Conservation (phyloP, 2,113 vertebrate species). For the Dascyllus trimaculatus region DNA sequence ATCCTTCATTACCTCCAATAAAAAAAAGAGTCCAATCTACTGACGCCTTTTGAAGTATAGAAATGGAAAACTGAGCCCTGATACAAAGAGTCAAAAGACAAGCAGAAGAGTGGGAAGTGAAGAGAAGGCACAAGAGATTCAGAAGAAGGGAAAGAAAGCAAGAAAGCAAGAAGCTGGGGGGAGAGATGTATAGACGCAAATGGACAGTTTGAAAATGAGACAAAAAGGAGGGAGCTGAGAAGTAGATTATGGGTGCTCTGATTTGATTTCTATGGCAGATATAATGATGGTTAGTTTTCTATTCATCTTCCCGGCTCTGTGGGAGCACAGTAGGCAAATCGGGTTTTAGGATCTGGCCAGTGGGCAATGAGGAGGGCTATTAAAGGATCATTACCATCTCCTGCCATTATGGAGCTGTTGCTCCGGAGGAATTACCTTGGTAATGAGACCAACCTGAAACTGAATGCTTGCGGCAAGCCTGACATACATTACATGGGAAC, state of each 20-base stretch:
- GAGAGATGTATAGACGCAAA: slow-evolving; percentile 32
- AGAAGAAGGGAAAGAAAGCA: slow-evolving; percentile 5
- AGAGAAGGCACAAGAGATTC: slow-evolving; percentile 17
- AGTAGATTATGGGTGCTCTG: slow-evolving; percentile 76
- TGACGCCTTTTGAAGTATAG: slow-evolving; percentile 73
- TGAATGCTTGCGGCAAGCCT: slow-evolving; percentile 62
- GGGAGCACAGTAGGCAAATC: slow-evolving; percentile 76
- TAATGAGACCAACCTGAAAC: slow-evolving; percentile 86
- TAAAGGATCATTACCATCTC: slow-evolving; percentile 86
- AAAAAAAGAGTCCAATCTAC: slow-evolving; percentile 74
- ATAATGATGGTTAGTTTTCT: slow-evolving; percentile 81
- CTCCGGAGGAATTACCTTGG: slow-evolving; percentile 83
- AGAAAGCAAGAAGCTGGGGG: slow-evolving; percentile 13
- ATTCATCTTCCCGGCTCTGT: slow-evolving; percentile 82
- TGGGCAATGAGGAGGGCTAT: slow-evolving; percentile 82
- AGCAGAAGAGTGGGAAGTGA: slow-evolving; percentile 36
- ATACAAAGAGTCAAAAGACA: slow-evolving; percentile 56
- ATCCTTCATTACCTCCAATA: slow-evolving; percentile 66
- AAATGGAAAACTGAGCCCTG: slow-evolving; percentile 62
- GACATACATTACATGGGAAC: slow-evolving; percentile 53
- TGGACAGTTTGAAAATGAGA: slow-evolving; percentile 51
- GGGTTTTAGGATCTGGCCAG: slow-evolving; percentile 83
- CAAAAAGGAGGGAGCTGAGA: slow-evolving; percentile 41
- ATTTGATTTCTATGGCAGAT: slow-evolving; percentile 83
- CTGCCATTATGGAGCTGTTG: slow-evolving; percentile 80